phyloP scores from a whole-genome alignment of 2,113 vertebrate species.

The Bos taurus region DNA sequence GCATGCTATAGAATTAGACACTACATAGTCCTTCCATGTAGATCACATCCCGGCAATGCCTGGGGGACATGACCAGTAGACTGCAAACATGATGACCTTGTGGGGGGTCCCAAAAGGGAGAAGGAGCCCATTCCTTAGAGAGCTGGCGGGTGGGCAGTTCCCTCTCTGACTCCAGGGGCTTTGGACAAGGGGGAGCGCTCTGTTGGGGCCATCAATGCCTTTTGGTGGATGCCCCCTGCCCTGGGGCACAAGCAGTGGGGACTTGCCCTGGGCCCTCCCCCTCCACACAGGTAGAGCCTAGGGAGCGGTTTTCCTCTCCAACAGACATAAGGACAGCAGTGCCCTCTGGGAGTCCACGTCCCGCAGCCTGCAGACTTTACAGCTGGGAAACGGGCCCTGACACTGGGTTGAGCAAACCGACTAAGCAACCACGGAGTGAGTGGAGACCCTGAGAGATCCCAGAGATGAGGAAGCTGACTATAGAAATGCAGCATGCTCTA shows the following conservation, averaged over 20 bases:
- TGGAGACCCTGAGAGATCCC: neutral
- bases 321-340: neutral
- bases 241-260: neutral
- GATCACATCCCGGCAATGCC: slow-evolving; percentile 60
- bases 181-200: too few species aligned
- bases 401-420: neutral
- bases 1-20: slow-evolving; percentile 74
- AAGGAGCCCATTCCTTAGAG: neutral
- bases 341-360: neutral
- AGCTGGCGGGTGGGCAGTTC: neutral
- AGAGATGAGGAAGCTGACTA: neutral
- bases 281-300: rapidly evolving
- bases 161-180: neutral
- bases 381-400: neutral
- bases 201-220: neutral
- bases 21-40: slow-evolving; percentile 61
- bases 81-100: slow-evolving; percentile 3
- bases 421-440: neutral
- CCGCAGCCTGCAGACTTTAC: neutral
- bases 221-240: neutral
- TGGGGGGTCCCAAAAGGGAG: neutral
- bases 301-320: too few species aligned
- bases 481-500: neutral
- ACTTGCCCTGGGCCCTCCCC: neutral
- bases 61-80: neutral